Evolutionary conservation across 2,113 vertebrate genomes (phyloP).

Genomic region (Paracanthobrama guichenoti): DNA sequence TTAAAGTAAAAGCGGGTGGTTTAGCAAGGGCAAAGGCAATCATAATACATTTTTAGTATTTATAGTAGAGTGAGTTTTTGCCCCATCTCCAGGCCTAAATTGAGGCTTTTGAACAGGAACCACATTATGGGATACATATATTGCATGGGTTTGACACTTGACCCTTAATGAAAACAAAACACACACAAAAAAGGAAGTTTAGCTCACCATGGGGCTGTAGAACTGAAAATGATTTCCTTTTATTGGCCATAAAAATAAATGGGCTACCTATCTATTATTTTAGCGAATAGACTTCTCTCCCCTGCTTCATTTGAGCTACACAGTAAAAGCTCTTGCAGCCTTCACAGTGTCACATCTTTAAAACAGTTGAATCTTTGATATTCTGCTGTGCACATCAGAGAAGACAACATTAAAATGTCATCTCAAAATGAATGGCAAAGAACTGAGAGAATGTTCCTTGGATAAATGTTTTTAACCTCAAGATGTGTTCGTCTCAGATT

Average conservation of each 20-base stretch:
- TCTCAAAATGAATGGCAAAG: constrained; percentile 48
- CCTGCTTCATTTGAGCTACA: constrained; percentile 65
- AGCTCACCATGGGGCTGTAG: constrained; percentile 67
- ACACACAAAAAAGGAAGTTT: constrained; percentile 61
- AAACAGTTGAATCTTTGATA: constrained; percentile 27
- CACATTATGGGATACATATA: constrained; percentile 59
- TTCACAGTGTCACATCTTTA: constrained; percentile 32
- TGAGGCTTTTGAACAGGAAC: constrained; percentile 16
- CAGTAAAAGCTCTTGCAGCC: constrained; percentile 29
- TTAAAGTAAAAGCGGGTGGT: background rate
- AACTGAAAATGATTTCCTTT: constrained; percentile 75
- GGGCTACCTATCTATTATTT: constrained; percentile 58
- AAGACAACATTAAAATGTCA: constrained; percentile 36
- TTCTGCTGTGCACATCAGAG: constrained; percentile 22
- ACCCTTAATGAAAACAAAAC: constrained; percentile 79
- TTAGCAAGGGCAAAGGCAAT: background rate
- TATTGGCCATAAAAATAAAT: constrained; percentile 80
- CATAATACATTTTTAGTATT: background rate
- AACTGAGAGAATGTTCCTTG: background rate
- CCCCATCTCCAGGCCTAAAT: constrained; percentile 31
- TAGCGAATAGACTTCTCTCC: constrained; percentile 62
- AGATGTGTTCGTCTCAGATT: background rate
- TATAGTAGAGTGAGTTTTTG: constrained; percentile 21
- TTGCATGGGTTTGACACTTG: constrained; percentile 80
- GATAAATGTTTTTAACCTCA: background rate